Conservation (phyloP, 2,888 invertebrate species). For the Nymphalis c-album region DNA sequence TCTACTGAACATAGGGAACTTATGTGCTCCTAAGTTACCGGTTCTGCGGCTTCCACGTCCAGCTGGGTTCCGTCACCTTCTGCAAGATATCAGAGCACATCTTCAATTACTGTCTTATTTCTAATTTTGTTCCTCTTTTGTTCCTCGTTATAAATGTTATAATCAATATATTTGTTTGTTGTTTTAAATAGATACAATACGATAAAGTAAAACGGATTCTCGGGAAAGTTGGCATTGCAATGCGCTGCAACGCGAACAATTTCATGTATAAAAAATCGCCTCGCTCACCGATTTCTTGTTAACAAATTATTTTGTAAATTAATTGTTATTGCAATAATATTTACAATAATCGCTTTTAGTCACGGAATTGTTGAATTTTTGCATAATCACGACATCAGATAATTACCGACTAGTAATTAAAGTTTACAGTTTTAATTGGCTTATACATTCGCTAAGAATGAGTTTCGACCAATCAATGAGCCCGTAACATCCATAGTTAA, state of each 20-base stretch:
- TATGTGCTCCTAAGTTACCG: too few species aligned
- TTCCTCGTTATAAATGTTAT: too few species aligned
- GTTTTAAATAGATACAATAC: not conserved
- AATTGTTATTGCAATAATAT: conserved; percentile 8
- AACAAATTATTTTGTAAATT: conserved; percentile 15
- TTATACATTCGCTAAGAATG: conserved; percentile 3
- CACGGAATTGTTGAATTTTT: not conserved
- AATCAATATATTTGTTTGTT: not conserved
- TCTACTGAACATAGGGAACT: too few species aligned
- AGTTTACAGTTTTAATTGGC: conserved; percentile 18
- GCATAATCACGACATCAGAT: conserved; percentile 9
- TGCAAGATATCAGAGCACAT: too few species aligned
- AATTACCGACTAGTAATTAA: conserved; percentile 6
- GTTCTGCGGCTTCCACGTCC: too few species aligned
- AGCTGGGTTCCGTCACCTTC: too few species aligned
- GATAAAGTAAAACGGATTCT: not conserved
- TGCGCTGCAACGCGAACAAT: not conserved
- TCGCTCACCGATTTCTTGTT: conserved; percentile 5
- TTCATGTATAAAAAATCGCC: not conserved
- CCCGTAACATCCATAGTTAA: conserved; percentile 2
- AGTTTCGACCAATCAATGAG: conserved; percentile 2
- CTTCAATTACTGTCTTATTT: too few species aligned
- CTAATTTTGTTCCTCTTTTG: too few species aligned
- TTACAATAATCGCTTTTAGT: conserved; percentile 4
- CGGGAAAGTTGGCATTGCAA: conserved; percentile 1